These are phyloP conservation scores for Gymnobelideus leadbeateri DNA, from an alignment of 2,113 vertebrate genomes.

Conservation along the genomic window DNA sequence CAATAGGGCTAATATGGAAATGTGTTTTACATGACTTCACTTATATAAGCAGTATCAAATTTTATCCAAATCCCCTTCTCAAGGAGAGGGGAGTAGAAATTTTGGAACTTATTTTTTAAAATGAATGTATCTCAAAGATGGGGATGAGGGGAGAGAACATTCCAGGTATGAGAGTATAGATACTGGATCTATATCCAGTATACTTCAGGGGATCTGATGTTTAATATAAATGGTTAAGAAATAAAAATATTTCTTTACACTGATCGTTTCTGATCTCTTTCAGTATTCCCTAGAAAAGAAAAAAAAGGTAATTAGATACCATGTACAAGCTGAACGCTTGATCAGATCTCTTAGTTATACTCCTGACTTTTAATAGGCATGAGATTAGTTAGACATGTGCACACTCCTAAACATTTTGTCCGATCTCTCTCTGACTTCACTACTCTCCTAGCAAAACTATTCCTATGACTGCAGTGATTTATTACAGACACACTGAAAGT, in stretches of 20 bases:
- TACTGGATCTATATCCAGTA: too few relatives aligned
- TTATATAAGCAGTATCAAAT: not conserved
- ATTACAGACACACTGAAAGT: constrained; percentile 13
- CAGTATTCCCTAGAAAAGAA: not conserved
- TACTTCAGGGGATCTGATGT: not conserved
- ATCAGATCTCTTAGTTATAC: not conserved
- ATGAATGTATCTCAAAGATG: not conserved
- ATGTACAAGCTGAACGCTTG: not conserved
- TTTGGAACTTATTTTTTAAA: not conserved
- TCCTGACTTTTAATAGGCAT: not conserved
- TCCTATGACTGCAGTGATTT: not conserved
- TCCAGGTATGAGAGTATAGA: not conserved
- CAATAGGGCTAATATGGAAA: not conserved
- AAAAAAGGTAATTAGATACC: not conserved
- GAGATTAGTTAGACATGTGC: constrained; percentile 7
- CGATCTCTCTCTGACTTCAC: not conserved
- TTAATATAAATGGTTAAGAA: not conserved
- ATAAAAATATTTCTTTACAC: not conserved
- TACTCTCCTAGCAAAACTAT: not conserved
- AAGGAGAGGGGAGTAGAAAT: not conserved
- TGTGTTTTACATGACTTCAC: not conserved
- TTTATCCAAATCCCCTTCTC: not conserved
- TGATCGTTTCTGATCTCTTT: not conserved
- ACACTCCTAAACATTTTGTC: constrained; percentile 21
- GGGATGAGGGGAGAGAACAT: not conserved